These are phyloP conservation scores for Lycaon pictus DNA, from an alignment of 2,113 vertebrate genomes.

Conservation along the genomic window DNA sequence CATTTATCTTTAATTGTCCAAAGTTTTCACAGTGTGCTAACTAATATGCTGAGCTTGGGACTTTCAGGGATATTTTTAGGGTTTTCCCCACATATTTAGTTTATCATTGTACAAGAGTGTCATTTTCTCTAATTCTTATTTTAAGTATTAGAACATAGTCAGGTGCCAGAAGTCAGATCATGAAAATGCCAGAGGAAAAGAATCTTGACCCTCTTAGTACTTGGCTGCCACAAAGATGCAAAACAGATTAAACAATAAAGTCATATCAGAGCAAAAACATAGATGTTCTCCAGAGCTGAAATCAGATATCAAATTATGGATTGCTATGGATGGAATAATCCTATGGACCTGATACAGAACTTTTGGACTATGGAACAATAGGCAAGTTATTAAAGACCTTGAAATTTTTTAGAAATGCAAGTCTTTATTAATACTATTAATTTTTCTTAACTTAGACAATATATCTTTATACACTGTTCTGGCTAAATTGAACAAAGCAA, in stretches of 20 bases:
- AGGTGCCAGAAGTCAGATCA: not conserved
- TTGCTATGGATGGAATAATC: accelerated
- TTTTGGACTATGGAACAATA: not conserved
- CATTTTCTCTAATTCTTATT: not conserved
- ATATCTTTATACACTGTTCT: not conserved
- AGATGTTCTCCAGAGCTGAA: not conserved
- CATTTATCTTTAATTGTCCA: not conserved
- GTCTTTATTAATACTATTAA: not conserved
- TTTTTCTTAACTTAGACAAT: not conserved
- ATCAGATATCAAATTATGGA: accelerated
- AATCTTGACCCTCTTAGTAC: not conserved
- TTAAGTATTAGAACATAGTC: not conserved
- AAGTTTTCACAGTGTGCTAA: not conserved
- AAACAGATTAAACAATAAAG: not conserved
- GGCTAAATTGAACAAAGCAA: not conserved
- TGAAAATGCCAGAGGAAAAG: not conserved
- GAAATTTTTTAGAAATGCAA: not conserved
- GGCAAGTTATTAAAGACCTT: not conserved
- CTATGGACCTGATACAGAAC: accelerated
- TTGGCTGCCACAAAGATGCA: not conserved
- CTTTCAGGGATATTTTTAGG: not conserved
- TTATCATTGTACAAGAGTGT: not conserved
- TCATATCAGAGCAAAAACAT: not conserved
- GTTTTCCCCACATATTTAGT: not conserved
- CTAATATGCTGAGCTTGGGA: not conserved